Base-by-base conservation (phyloP, 2,888 invertebrate species). In the Perdita meconis region DNA sequence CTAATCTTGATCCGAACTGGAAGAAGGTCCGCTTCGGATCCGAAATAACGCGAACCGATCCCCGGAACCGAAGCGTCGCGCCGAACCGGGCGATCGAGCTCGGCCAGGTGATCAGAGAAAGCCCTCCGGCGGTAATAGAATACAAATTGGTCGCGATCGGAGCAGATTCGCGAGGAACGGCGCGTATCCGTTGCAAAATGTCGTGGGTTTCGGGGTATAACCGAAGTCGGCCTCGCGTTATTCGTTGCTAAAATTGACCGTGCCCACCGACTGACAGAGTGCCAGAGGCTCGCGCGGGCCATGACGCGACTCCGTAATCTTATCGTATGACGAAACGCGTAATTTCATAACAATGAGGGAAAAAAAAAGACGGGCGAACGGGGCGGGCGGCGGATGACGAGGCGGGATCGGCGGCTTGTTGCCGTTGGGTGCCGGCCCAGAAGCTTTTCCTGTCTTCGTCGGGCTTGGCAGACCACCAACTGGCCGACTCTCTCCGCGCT, bases 341-440 rank as follows among this genome's bases (percentile, higher is more conserved):
- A 82, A 87, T 86, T 86, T 86, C 87, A 80, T 84, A 88, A 88
- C 82, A 87, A 87, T 82, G 73, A 51, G 72, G 74, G 70, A 47
- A 70, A 84, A 84, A 84, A 77, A 74, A 42, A 26, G 47, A 26
- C 2, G 51, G 12, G 1, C 30, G 16, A n/a, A 36, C 38, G 53
- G 47, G 74, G 16, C 19, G 3, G 47, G 19, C n/a, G 61, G 26
- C 40, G 68, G 34, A 61, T 65, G 57, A 72, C 34, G 60, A 71
- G 69, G 42, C 30, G 57, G 71, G 50, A 53, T 73, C 73, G n/a
- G 26, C 6, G 60, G 64, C 71, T 75, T 73, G 76, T 84, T 86
- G 84, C 86, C 80, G 83, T 88, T 87, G 87, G 47, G 81, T 85
- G 78, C 53, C 65, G 40, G 82, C 86, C 89, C 87, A 87, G 86